Conservation (phyloP, 2,113 vertebrate genomes). For the Vimba vimba region DNA sequence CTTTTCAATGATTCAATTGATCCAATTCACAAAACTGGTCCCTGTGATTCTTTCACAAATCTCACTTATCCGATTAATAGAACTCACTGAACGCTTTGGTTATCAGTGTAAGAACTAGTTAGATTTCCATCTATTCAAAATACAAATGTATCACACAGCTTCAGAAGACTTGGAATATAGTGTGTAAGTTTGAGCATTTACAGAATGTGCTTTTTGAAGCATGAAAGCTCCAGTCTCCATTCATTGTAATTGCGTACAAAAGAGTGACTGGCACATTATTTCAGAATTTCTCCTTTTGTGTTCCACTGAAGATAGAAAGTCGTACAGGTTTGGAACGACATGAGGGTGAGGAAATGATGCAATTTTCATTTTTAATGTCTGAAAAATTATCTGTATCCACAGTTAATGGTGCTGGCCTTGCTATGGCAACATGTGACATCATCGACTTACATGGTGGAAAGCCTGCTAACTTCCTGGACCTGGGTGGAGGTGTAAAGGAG, state of each 20-base stretch:
- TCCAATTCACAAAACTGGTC: neutral
- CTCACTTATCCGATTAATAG: neutral
- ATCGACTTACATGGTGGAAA: constrained; percentile 95
- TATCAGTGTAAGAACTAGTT: neutral
- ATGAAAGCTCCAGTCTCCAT: neutral
- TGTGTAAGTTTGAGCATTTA: too few relatives aligned
- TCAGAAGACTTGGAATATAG: neutral
- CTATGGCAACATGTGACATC: constrained; percentile 98
- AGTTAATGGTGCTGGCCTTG: constrained; percentile 97
- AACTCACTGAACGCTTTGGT: neutral
- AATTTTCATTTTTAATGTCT: neutral
- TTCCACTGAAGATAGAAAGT: neutral
- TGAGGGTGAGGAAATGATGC: neutral
- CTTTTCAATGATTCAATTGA: neutral
- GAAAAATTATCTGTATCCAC: constrained; percentile 57
- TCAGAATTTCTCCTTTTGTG: neutral
- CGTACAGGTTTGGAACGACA: neutral
- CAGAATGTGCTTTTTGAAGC: neutral
- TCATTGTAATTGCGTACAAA: neutral
- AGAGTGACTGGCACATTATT: neutral
- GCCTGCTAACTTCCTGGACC: constrained; percentile 97
- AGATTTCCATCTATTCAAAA: neutral
- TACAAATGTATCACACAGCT: neutral
- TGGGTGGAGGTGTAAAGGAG: constrained; percentile 97
- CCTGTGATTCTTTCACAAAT: neutral